Percentiles rank a stretch among this genome's conserved stretches.
Evolutionary conservation across 2,113 vertebrate species (phyloP).

Genomic region (Scalopus aquaticus): DNA sequence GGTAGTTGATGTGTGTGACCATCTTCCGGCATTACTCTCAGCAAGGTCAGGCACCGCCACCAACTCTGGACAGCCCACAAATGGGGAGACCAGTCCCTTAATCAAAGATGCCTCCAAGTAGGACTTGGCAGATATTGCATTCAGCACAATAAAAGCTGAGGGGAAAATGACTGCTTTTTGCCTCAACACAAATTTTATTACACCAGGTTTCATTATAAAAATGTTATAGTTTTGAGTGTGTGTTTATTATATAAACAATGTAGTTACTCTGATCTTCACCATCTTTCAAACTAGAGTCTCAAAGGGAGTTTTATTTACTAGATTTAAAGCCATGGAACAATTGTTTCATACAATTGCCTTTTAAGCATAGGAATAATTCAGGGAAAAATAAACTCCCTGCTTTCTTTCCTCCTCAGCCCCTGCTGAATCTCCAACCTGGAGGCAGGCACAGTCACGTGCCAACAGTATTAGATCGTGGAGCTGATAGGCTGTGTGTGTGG

Average conservation of each 20-base stretch:
- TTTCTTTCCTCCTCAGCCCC: slow-evolving; percentile 45
- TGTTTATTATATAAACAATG: slow-evolving; percentile 63
- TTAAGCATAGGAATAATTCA: slow-evolving; percentile 67
- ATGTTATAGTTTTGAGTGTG: slow-evolving; percentile 55
- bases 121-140: slow-evolving; percentile 9
- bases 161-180: slow-evolving; percentile 39
- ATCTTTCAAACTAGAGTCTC: slow-evolving; percentile 70
- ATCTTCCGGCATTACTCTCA: slow-evolving; percentile 18
- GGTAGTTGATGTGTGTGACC: background rate
- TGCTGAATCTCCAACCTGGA: slow-evolving; percentile 26
- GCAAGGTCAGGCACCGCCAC: background rate
- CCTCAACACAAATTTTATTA: slow-evolving; percentile 62
- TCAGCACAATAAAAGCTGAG: slow-evolving; percentile 44
- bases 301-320: slow-evolving; percentile 67
- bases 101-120: slow-evolving; percentile 58
- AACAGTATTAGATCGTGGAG: background rate
- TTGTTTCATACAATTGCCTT: slow-evolving; percentile 65
- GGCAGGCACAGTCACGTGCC: background rate
- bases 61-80: background rate
- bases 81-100: slow-evolving; percentile 16
- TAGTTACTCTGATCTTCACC: slow-evolving; percentile 66
- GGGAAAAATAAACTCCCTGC: slow-evolving; percentile 45
- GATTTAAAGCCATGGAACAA: slow-evolving; percentile 68
- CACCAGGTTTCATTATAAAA: slow-evolving; percentile 71
- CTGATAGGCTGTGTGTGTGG: background rate